A percentile compares a stretch with the other conserved stretches of the same genome.
phyloP scores from a whole-genome alignment of 2,113 vertebrate genomes.

The Otus sunia region DNA sequence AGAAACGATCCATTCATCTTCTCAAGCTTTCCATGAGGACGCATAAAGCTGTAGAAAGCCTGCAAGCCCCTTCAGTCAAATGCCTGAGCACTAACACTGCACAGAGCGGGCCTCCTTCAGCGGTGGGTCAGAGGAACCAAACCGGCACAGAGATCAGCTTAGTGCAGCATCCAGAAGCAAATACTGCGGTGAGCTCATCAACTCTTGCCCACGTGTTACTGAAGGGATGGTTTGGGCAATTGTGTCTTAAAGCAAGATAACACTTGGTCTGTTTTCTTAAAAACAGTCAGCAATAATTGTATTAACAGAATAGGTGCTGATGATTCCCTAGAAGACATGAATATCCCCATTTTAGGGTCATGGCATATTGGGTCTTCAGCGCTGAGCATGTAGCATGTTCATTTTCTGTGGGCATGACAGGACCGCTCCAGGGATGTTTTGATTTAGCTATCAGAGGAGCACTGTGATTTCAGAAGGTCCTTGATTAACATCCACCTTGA shows the following conservation, averaged over 20 bases:
- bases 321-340: not conserved
- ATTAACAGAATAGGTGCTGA: not conserved
- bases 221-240: not conserved
- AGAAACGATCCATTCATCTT: not conserved
- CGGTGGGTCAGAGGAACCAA: accelerated
- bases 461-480: not conserved
- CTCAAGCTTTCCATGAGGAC: not conserved
- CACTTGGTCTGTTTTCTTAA: not conserved
- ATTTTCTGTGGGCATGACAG: not conserved
- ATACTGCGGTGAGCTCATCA: not conserved
- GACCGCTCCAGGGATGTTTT: not conserved
- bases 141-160: accelerated
- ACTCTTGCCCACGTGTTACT: accelerated
- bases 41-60: not conserved
- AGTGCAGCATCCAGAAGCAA: not conserved
- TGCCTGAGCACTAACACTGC: accelerated
- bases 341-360: not conserved
- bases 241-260: not conserved
- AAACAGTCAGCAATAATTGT: not conserved
- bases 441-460: not conserved
- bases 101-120: accelerated
- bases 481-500: not conserved
- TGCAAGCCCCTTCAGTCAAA: not conserved
- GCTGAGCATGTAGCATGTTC: not conserved
- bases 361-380: not conserved